Evolutionary conservation across 2,797 vertebrate species (phyloP).

Genomic region (Lepilemur ruficaudatus): DNA sequence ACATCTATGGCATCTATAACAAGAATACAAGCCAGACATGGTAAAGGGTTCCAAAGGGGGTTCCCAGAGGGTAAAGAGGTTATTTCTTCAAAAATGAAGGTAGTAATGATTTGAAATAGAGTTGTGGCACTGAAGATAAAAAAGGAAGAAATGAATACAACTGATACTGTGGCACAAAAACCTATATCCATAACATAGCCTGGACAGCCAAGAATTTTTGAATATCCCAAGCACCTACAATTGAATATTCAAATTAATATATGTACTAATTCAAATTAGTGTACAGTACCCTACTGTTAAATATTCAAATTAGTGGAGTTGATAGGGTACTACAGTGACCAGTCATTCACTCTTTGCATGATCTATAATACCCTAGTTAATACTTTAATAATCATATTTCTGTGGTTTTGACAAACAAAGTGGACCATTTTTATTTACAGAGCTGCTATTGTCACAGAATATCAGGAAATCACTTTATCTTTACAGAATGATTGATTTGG

Average conservation of each 20-base stretch:
- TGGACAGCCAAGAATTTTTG: background rate
- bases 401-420: background rate
- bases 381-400: background rate
- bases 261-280: background rate
- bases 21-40: background rate
- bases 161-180: background rate
- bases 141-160: conserved; percentile 17
- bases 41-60: background rate
- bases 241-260: background rate
- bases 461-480: background rate
- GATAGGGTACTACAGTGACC: background rate
- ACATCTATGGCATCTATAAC: background rate
- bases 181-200: background rate
- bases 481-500: background rate
- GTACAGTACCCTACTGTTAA: background rate
- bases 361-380: background rate
- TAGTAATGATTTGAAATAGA: background rate
- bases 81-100: background rate
- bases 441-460: background rate
- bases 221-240: background rate
- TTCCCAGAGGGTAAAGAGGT: background rate
- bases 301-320: background rate
- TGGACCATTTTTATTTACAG: background rate
- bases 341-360: background rate
- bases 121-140: background rate